phyloP scores from a whole-genome alignment of 2,797 vertebrate genomes.

The Thripadectes ignobilis region DNA sequence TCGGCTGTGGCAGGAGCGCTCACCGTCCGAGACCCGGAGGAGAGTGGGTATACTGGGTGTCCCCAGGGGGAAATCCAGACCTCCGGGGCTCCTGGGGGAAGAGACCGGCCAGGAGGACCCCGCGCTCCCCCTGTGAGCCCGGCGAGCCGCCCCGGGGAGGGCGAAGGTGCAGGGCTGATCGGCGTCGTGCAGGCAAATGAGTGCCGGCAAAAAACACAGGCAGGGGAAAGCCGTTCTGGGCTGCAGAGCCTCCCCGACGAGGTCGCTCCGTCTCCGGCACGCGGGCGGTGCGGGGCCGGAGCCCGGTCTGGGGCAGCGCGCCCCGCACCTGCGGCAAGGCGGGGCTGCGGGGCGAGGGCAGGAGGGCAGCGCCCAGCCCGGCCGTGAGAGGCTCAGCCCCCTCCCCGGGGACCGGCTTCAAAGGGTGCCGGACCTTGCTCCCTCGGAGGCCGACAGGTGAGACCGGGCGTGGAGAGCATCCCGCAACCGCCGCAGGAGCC shows the following conservation, averaged over 20 bases:
- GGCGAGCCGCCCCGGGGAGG: neutral
- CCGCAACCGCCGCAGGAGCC: neutral
- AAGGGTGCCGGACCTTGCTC: neutral
- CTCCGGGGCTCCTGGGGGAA: neutral
- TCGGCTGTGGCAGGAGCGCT: neutral
- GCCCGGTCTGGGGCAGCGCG: neutral
- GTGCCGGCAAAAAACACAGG: neutral
- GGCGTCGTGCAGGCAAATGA: neutral
- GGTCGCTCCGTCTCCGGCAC: neutral
- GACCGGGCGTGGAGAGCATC: neutral
- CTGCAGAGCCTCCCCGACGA: neutral
- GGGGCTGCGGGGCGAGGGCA: neutral
- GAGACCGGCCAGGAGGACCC: neutral
- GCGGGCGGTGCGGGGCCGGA: neutral
- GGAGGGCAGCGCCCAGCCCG: neutral
- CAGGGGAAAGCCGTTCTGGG: neutral
- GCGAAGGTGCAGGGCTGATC: neutral
- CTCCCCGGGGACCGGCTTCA: neutral
- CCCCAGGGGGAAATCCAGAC: neutral
- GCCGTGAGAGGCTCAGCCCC: neutral
- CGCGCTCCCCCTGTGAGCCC: neutral
- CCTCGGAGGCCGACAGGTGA: neutral
- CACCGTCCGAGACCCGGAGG: neutral
- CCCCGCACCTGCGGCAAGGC: neutral
- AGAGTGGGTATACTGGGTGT: neutral